Percentiles rank a stretch among this genome's conserved stretches.
phyloP scores from a whole-genome alignment of 2,797 vertebrate genomes.

The Mastacembelus armatus region DNA sequence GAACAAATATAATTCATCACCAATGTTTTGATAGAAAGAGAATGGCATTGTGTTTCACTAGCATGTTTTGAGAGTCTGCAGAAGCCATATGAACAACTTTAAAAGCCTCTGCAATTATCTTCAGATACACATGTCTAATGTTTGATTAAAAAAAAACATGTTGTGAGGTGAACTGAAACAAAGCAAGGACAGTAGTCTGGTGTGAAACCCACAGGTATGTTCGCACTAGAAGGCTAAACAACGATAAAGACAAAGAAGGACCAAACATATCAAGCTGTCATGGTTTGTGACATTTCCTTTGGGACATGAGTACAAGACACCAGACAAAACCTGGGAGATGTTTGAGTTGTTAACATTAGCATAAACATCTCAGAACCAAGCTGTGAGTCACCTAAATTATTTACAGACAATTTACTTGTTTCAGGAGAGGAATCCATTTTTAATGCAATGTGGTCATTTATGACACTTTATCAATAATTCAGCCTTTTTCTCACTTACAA shows the following conservation, averaged over 20 bases:
- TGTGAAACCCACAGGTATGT: conserved; percentile 23
- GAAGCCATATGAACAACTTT: conserved; percentile 54
- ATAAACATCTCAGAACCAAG: conserved; percentile 69
- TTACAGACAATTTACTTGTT: conserved; percentile 81
- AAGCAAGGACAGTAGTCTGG: conserved; percentile 50
- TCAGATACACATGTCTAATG: conserved; percentile 39
- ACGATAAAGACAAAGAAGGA: too few species aligned
- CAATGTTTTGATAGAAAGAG: conserved; percentile 16
- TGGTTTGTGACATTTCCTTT: conserved; percentile 33
- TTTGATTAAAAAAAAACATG: conserved; percentile 3
- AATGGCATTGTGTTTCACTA: conserved; percentile 36
- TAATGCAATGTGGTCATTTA: conserved; percentile 80
- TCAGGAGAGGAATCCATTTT: conserved; percentile 78
- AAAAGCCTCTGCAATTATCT: conserved; percentile 47
- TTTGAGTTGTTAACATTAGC: conserved; percentile 79
- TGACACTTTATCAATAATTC: conserved; percentile 79
- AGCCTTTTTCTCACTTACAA: conserved; percentile 70
- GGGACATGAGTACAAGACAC: conserved; percentile 53
- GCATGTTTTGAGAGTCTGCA: conserved; percentile 31
- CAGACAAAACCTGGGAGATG: conserved; percentile 57
- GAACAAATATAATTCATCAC: conserved; percentile 66
- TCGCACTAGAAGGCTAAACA: conserved; percentile 1
- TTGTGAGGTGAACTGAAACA: conserved; percentile 28
- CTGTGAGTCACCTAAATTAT: conserved; percentile 75
- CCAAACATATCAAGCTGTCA: too few species aligned